These are phyloP conservation scores for Drosophila subsilvestris DNA, from an alignment of 2,888 invertebrate species.

Conservation along the genomic window DNA sequence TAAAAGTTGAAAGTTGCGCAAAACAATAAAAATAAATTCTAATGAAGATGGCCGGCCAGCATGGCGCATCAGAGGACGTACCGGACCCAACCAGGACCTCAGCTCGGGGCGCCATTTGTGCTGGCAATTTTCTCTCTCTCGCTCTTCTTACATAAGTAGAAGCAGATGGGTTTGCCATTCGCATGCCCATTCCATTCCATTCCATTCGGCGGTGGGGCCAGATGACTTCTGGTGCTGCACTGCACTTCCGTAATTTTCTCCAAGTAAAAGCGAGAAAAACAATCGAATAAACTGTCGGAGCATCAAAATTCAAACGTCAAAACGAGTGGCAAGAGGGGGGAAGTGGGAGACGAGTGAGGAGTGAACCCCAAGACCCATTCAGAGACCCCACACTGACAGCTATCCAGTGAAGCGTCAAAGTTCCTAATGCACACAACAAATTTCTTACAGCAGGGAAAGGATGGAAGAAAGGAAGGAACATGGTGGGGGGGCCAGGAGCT, in stretches of 20 bases:
- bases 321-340: conserved; percentile 50
- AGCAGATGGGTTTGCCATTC: conserved; percentile 30
- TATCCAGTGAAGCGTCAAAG: conserved; percentile 82
- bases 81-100: conserved; percentile 20
- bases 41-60: conserved; percentile 77
- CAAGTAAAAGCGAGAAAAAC: conserved; percentile 77
- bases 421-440: conserved; percentile 82
- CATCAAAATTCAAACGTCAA: conserved; percentile 81
- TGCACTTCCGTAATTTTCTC: conserved; percentile 79
- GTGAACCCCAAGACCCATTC: conserved; percentile 15
- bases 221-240: conserved; percentile 66
- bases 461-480: background rate
- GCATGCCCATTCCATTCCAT: conserved; percentile 5
- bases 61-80: conserved; percentile 62
- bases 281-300: conserved; percentile 81
- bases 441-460: conserved; percentile 64
- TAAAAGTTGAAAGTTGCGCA: conserved; percentile 80
- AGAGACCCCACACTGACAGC: conserved; percentile 69
- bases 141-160: conserved; percentile 69
- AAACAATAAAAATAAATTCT: conserved; percentile 78
- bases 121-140: conserved; percentile 73
- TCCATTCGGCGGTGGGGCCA: conserved; percentile 24
- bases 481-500: conserved; percentile 6
- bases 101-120: conserved; percentile 68
- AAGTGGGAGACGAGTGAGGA: background rate